Percentiles rank a stretch among this genome's conserved stretches.
These are phyloP conservation scores for Aeoliscus strigatus DNA, from an alignment of 2,797 vertebrate species.

Conservation along the genomic window DNA sequence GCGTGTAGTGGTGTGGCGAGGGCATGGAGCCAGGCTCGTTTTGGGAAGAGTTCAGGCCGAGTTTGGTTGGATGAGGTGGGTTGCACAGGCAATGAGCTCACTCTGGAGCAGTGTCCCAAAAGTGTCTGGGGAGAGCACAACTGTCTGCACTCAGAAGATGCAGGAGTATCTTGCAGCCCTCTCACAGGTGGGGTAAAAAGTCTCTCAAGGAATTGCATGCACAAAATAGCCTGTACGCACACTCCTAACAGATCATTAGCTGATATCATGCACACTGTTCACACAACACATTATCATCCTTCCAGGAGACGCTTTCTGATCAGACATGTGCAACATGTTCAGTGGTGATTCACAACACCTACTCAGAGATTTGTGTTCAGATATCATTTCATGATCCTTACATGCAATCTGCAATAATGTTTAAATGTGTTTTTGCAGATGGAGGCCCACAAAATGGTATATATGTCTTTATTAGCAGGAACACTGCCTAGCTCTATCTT, in stretches of 20 bases:
- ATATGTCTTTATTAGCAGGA: background rate
- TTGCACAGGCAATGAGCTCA: conserved; percentile 94
- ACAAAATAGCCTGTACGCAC: too few relatives aligned
- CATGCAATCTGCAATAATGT: too few relatives aligned
- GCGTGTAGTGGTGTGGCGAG: conserved; percentile 81
- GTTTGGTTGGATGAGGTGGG: conserved; percentile 88
- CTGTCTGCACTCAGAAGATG: conserved; percentile 91
- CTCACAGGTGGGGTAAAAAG: conserved; percentile 76
- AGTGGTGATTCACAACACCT: too few relatives aligned
- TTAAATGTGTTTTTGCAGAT: too few relatives aligned
- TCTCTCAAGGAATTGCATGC: too few relatives aligned
- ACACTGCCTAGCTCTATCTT: background rate
- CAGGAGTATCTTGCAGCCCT: conserved; percentile 88
- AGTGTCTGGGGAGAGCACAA: conserved; percentile 89
- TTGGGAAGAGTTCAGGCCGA: conserved; percentile 84
- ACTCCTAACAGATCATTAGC: too few relatives aligned
- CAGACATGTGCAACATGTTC: too few relatives aligned
- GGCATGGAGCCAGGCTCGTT: conserved; percentile 85
- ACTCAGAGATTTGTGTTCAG: too few relatives aligned
- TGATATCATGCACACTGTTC: too few relatives aligned
- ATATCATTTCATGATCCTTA: too few relatives aligned
- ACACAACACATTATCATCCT: too few relatives aligned
- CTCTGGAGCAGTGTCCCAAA: conserved; percentile 89
- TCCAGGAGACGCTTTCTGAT: too few relatives aligned
- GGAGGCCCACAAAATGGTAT: background rate